A percentile compares a stretch with the other conserved stretches of the same genome.
Conservation (phyloP, 2,113 vertebrate genomes). For the Ochotona princeps region DNA sequence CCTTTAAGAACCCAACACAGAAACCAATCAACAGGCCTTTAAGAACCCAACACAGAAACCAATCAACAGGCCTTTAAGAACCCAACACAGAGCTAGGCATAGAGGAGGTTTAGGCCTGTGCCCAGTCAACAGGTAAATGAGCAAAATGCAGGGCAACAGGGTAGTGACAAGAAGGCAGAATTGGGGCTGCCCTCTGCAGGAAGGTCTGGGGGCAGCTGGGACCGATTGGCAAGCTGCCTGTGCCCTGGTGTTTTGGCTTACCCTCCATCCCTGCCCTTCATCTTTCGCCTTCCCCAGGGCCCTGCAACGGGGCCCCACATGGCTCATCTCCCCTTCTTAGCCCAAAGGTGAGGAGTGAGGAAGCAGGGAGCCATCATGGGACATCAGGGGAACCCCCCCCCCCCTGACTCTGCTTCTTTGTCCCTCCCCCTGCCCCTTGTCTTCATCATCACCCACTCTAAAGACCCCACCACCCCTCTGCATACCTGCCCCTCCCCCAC, state of each 20-base stretch:
- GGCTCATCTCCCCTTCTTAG: not conserved
- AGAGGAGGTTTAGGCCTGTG: not conserved
- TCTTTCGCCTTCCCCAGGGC: not conserved
- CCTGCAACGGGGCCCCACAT: not conserved
- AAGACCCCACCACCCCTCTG: not conserved
- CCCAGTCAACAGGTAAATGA: not conserved
- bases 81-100: not conserved
- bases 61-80: not conserved
- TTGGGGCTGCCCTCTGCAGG: not conserved
- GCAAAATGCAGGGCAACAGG: not conserved
- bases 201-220: not conserved
- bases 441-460: not conserved
- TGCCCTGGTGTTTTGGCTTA: not conserved
- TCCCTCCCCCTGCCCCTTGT: not conserved
- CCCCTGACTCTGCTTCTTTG: not conserved
- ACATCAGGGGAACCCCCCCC: no score
- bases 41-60: no score
- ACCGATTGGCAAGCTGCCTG: not conserved
- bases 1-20: no score
- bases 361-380: not conserved
- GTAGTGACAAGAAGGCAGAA: not conserved
- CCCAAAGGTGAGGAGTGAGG: not conserved
- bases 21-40: no score
- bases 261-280: no score
- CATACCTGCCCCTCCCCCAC: no score